phyloP scores from a whole-genome alignment of 2,797 vertebrate species.

The Onychomys torridus region DNA sequence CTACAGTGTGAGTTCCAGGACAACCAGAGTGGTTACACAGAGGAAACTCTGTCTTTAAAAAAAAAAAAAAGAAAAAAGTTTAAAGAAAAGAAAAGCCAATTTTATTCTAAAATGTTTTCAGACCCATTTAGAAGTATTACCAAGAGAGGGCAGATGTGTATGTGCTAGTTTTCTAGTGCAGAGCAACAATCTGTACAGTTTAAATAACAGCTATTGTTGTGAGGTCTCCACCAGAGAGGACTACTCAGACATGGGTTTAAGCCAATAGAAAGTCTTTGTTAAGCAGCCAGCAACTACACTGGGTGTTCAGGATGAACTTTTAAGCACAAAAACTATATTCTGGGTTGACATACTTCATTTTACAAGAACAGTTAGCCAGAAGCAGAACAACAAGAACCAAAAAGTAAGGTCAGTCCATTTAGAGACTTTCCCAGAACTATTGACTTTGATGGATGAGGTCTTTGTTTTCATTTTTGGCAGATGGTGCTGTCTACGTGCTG shows the following conservation, averaged over 20 bases:
- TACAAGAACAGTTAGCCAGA: not conserved
- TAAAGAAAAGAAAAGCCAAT: not conserved
- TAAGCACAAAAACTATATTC: not conserved
- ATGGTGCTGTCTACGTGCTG: not conserved
- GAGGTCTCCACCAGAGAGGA: not conserved
- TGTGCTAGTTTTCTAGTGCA: not conserved
- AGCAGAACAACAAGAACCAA: not conserved
- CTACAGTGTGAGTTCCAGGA: not conserved
- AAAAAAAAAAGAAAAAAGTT: not conserved
- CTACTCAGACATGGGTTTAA: not conserved
- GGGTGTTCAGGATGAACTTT: not conserved
- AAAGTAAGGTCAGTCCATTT: not conserved
- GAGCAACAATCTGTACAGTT: not conserved
- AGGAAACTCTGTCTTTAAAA: not conserved
- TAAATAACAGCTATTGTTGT: not conserved
- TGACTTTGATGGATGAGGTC: not conserved
- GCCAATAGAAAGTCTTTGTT: not conserved
- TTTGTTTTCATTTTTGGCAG: not conserved
- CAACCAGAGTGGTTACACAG: not conserved
- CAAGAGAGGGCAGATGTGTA: not conserved
- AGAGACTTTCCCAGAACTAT: not conserved
- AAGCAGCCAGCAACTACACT: not conserved
- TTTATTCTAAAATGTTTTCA: not conserved
- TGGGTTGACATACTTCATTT: not conserved
- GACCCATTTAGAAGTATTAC: not conserved